Evolutionary conservation across 2,888 invertebrate genomes (phyloP), one percentile per base, ranked within the genome.

Genomic region (Nysson spinosus): DNA sequence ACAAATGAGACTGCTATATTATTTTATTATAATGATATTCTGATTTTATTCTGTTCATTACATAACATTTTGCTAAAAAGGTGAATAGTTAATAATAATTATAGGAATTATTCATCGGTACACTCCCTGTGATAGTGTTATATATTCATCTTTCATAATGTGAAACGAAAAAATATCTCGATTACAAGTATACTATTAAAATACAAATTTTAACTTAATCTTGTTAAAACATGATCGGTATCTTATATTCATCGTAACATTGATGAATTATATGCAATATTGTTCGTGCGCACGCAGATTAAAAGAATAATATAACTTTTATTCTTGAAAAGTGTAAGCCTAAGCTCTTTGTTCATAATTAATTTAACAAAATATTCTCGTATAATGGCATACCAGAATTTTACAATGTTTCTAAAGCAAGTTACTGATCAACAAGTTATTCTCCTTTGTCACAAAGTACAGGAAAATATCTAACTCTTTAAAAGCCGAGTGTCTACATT

Each of bases 61-160:
- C 49, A 49, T 24, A 22, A 44, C 35, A 19, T 24, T 46, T 12
- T 42, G n/a, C 24, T 30, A 39, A 30, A 52, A 26, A 49, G 12
- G 35, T 52, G 16, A 58, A 11, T 12, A 19, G 47, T 24, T 58
- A 57, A 43, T 37, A 34, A 54, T 42, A 26, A 54, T 44, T 62
- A 43, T 61, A 34, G 40, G 52, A 50, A 67, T 61, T 35, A 69
- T 63, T 49, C 43, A 44, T 35, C 26, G 30, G 54, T 58, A 34
- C 19, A 50, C 51, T 52, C 52, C 34, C 67, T 64, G 61, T 74
- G 69, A 72, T 65, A 72, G 58, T 58, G 20, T 64, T 47, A 35
- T 43, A 26, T 73, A 57, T 67, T 54, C 51, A 55, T 30, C 35
- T 56, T 35, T 35, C 52, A 32, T 55, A 32, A 54, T 43, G 39